Evolutionary conservation across 1,140 invertebrate genomes (phyloP), one percentile per base, ranked within the genome.

Genomic region (Araneus ventricosus): DNA sequence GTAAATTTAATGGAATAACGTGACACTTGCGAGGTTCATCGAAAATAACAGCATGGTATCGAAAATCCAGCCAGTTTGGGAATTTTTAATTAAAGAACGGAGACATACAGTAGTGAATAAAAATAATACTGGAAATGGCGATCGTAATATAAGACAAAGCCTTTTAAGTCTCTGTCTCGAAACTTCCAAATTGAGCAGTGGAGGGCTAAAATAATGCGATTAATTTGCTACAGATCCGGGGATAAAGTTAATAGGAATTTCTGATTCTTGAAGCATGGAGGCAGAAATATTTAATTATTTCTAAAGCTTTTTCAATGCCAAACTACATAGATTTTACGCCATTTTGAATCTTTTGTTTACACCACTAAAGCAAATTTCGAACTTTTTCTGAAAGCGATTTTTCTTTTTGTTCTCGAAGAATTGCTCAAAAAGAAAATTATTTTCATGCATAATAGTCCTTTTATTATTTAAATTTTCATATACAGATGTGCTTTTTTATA

Each of bases 211-310:
- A 82, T 82, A 82, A 82, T 52, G 37, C 80, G 80, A 82, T 82
- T 82, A 82, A 82, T 82, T 82, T 82, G 80, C 80, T 82, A 82
- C 80, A 82, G 37, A 82, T 82, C 80, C 80, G 22, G 41, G 80
- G 41, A 82, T 82, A 82, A 82, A 82, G 80, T 82, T 82, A 82
- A 82, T 82, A 82, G 80, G 41, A 82, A 45, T 41, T 82, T 34
- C 39, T 41, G 39, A 27, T 45, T 41, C 39, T 30, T n/a, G 22
- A 52, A 82, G 41, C 37, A 82, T 82, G 39, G 37, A n/a, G 27
- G 41, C 39, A 82, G 80, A 82, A 82, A 82, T 82, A 82, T 82
- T 82, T 82, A 82, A 82, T 82, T 82, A 82, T 82, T 82, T 82
- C 80, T 82, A 45, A 82, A 82, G 22, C 80, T 82, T 82, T 82